Percentiles rank a stretch among this genome's conserved stretches.
Conservation (phyloP, 37 sponge, comb jelly and placozoan species). For the Tethya wilhelma region DNA sequence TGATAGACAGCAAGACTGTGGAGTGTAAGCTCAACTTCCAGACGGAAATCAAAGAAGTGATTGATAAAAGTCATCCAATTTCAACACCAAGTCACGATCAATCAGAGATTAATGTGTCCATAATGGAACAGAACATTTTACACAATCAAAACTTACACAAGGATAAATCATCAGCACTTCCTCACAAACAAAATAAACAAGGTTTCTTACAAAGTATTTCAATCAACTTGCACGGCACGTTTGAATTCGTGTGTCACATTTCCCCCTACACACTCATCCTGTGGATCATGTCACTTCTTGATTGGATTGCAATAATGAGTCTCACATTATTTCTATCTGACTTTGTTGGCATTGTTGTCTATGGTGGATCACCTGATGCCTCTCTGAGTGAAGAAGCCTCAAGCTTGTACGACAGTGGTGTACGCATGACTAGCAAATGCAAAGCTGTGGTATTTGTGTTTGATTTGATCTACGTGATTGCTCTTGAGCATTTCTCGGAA, state of each 20-base stretch:
- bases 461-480: background rate
- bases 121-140: background rate
- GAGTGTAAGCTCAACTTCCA: background rate
- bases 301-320: background rate
- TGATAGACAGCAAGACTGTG: no score
- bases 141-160: background rate
- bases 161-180: background rate
- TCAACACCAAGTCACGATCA: no score
- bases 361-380: slow-evolving; percentile 21
- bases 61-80: background rate
- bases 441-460: background rate
- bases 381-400: no score
- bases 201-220: background rate
- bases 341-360: slow-evolving; percentile 38
- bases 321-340: slow-evolving; percentile 29
- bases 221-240: background rate
- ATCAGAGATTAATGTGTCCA: no score
- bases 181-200: background rate
- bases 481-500: background rate
- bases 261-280: background rate
- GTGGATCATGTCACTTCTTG: slow-evolving; percentile 1
- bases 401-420: slow-evolving; percentile 16
- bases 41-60: background rate
- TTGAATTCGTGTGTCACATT: background rate
- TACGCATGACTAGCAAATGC: background rate